phyloP scores from a whole-genome alignment of 2,113 vertebrate species.

The Syngnathoides biaculeatus region DNA sequence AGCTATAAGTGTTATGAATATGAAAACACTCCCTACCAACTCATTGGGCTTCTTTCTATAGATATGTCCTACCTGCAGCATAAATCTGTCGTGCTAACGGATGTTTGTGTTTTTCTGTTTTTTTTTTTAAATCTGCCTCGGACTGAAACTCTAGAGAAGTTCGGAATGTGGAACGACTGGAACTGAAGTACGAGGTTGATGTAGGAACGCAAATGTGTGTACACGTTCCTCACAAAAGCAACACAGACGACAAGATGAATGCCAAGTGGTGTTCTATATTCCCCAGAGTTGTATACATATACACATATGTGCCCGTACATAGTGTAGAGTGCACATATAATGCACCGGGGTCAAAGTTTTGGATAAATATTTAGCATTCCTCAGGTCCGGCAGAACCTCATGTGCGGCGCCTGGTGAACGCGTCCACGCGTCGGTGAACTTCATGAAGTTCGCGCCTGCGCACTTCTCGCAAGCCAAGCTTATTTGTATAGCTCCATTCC shows the following conservation, averaged over 20 bases:
- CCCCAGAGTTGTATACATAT: background rate
- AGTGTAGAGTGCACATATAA: background rate
- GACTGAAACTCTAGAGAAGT: background rate
- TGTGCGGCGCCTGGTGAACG: background rate
- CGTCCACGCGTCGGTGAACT: background rate
- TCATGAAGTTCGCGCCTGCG: background rate
- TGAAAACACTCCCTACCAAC: too few relatives aligned
- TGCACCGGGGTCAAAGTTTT: background rate
- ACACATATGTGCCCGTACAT: background rate
- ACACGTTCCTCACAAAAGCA: background rate
- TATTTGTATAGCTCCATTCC: background rate
- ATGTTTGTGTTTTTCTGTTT: background rate
- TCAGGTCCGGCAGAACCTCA: background rate
- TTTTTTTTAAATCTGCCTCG: background rate
- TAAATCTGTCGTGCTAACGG: background rate
- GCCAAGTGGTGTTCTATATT: background rate
- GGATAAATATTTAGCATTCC: background rate
- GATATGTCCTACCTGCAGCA: background rate
- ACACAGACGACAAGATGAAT: background rate
- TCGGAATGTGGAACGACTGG: background rate
- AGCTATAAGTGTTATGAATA: too few relatives aligned
- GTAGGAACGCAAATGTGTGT: background rate
- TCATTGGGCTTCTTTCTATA: background rate
- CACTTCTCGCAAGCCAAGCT: background rate
- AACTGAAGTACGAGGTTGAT: background rate